Evolutionary conservation across 1,140 invertebrate genomes (phyloP).

Genomic region (Melipona quadrifasciata): DNA sequence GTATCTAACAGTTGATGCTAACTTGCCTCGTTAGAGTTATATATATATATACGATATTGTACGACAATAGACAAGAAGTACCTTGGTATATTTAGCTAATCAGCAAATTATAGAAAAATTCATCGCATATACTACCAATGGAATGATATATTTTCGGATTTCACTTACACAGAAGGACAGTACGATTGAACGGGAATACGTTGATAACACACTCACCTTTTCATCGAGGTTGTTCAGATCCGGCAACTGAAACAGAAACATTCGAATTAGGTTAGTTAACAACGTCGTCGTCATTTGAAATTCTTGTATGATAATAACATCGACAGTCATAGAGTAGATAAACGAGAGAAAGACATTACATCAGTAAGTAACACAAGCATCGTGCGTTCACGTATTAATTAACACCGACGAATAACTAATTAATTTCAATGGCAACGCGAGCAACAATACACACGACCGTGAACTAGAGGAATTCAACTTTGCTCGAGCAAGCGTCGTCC

Average conservation of each 20-base stretch:
- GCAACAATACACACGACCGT: background rate
- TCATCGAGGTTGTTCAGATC: conserved; percentile 76
- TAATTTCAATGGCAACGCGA: background rate
- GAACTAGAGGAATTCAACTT: background rate
- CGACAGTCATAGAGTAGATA: background rate
- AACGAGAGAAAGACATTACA: background rate
- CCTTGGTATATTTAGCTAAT: background rate
- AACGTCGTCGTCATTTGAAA: background rate
- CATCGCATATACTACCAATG: background rate
- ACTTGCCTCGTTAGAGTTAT: background rate
- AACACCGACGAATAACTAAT: background rate
- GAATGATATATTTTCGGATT: background rate
- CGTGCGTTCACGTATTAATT: no score
- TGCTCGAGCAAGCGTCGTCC: background rate
- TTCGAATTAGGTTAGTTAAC: conserved; percentile 21
- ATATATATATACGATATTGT: background rate
- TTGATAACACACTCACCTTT: conserved; percentile 72
- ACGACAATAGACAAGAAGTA: background rate
- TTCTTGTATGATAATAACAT: background rate
- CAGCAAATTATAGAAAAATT: background rate
- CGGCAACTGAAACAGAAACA: conserved; percentile 76
- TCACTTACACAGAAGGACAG: conserved; percentile 30
- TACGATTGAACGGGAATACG: background rate
- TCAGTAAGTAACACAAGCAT: rapidly evolving
- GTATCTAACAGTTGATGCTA: background rate